Evolutionary conservation across 2,113 vertebrate genomes (phyloP), one percentile per base, ranked within the genome.

Genomic region (Mohoua ochrocephala): DNA sequence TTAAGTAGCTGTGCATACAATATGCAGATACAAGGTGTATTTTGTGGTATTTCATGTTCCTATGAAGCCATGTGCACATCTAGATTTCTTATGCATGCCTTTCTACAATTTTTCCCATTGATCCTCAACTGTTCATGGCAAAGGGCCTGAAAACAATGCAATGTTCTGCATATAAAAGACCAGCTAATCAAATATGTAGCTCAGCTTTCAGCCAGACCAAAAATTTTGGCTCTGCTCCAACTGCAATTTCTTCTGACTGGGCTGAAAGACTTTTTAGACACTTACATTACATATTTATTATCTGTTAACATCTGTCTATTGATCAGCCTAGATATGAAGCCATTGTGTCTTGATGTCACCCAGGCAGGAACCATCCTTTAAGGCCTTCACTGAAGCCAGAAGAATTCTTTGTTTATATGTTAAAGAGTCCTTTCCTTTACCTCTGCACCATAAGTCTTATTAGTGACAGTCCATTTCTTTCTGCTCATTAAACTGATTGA

Each of bases 401-500:
- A 81, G 37, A 87, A 53, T 79, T 45, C 50, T 93, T 86, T 95
- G 69, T 91, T 60, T 91, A 2, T 75, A 68, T 89, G 37, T 71
- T 75, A 71, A 74, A 91, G 30, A 86, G 52, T n/a, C 76, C 60
- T 83, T 77, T 93, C 64, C 39, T 74, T 60, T 81, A 56, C 22
- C 27, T 33, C 71, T 88, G 37, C 59, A 80, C 70, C 86, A 69
- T 61, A 94, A 71, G 53, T 47, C 44, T 89, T 75, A 75, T 79
- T 95, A 92, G 79, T 53, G 73, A 91, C 80, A 88, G 84, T 56
- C 50, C 15, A 1, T 93, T 95, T 94, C 44, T 81, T 93, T 87
- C 88, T 92, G 73, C 68, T 93, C 26, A 1, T 93, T 95, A 95
- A 96, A 75, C 42, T 81, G 91, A 96, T 68, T 52, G 91, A 94